Conservation (phyloP, 2,113 vertebrate genomes). For the Hippoglossus stenolepis region DNA sequence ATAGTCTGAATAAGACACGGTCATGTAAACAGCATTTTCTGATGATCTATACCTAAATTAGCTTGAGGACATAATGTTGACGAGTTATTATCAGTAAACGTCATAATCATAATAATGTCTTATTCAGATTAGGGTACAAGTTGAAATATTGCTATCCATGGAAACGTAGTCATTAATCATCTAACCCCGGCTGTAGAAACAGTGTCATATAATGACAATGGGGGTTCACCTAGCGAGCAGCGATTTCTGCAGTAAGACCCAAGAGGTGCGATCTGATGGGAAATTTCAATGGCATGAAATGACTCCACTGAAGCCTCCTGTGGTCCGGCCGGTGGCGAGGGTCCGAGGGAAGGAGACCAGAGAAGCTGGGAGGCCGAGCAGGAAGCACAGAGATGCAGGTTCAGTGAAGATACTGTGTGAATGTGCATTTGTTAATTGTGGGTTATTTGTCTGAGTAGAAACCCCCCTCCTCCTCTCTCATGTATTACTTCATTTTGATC, state of each 20-base stretch:
- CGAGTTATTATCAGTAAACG: no score
- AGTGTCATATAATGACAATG: background rate
- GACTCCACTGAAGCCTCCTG: background rate
- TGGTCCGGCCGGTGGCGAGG: background rate
- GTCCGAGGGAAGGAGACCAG: background rate
- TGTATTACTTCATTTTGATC: slow-evolving; percentile 7
- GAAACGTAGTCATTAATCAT: background rate
- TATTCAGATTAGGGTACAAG: no score
- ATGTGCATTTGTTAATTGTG: background rate
- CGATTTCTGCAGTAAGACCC: no score
- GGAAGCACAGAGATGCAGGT: background rate
- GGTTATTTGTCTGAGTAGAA: background rate
- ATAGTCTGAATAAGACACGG: no score
- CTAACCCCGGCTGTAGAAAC: background rate
- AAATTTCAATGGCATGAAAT: background rate
- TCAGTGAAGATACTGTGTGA: background rate
- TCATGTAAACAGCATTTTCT: no score
- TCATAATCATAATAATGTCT: no score
- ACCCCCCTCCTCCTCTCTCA: background rate
- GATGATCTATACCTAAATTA: no score
- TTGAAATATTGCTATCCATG: no score
- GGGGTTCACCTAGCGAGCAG: background rate
- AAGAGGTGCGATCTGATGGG: background rate
- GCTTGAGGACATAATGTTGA: no score
- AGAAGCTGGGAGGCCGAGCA: background rate